phyloP scores from a whole-genome alignment of 2,797 vertebrate species.

The Micropoecilia bifurca region DNA sequence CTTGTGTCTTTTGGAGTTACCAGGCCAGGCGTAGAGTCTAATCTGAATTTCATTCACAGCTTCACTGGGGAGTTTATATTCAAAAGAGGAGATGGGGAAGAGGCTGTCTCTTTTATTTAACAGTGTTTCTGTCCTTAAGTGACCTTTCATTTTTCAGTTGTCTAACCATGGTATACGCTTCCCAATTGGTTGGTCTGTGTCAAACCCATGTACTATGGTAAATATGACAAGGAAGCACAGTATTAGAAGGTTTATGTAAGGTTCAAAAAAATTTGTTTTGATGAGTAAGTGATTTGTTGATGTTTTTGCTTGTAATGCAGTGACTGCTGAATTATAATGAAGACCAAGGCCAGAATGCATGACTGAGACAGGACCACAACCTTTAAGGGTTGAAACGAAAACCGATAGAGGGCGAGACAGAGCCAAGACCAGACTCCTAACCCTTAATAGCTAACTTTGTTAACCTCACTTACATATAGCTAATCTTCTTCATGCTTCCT shows the following conservation, averaged over 20 bases:
- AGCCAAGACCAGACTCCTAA: no score
- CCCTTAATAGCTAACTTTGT: no score
- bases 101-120: slow-evolving; percentile 7
- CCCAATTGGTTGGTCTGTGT: not conserved
- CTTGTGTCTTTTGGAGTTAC: slow-evolving; percentile 51
- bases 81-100: slow-evolving; percentile 26
- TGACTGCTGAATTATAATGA: not conserved
- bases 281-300: not conserved
- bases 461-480: no score
- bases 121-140: slow-evolving; percentile 4
- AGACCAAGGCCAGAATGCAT: not conserved
- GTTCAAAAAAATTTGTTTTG: not conserved
- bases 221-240: not conserved
- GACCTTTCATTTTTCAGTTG: not conserved
- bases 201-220: not conserved
- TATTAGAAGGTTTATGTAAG: not conserved
- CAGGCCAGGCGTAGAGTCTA: slow-evolving; percentile 64
- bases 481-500: no score
- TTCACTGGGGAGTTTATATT: slow-evolving; percentile 39
- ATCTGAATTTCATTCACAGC: slow-evolving; percentile 68
- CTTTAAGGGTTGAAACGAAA: not conserved
- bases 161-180: not conserved
- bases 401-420: not conserved
- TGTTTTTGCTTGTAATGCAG: not conserved
- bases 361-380: not conserved